Evolutionary conservation across 2,113 vertebrate species (phyloP).

Genomic region (Toxostoma redivivum): DNA sequence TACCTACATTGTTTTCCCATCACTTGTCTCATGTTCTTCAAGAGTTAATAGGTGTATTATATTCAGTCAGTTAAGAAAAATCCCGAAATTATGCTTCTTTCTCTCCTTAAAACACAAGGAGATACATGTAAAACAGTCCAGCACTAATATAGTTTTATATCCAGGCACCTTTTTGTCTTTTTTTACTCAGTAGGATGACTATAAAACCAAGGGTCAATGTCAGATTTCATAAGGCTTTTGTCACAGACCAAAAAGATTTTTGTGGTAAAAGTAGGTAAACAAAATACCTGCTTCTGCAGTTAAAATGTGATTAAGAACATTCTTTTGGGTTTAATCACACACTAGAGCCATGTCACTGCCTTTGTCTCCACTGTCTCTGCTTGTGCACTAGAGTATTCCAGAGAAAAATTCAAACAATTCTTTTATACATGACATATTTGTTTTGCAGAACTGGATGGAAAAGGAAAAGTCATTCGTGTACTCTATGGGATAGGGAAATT

Average conservation of each 20-base stretch:
- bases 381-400: not conserved
- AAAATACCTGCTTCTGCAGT: not conserved
- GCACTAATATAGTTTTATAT: not conserved
- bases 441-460: constrained; percentile 84
- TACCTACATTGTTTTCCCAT: not conserved
- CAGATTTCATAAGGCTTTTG: not conserved
- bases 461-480: constrained; percentile 80
- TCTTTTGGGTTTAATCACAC: constrained; percentile 20
- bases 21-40: not conserved
- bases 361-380: not conserved
- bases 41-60: not conserved
- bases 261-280: not conserved
- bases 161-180: not conserved
- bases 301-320: constrained; percentile 16
- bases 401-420: not conserved
- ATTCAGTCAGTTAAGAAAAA: not conserved
- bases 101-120: not conserved
- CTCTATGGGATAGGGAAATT: constrained; percentile 74
- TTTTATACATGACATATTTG: not conserved
- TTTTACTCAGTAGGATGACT: not conserved
- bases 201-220: not conserved
- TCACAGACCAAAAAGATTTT: not conserved
- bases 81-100: not conserved
- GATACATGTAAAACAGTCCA: not conserved
- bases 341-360: not conserved